Percentiles rank a stretch among this genome's conserved stretches.
phyloP scores from a whole-genome alignment of 2,113 vertebrate genomes.

The Pedetes capensis region DNA sequence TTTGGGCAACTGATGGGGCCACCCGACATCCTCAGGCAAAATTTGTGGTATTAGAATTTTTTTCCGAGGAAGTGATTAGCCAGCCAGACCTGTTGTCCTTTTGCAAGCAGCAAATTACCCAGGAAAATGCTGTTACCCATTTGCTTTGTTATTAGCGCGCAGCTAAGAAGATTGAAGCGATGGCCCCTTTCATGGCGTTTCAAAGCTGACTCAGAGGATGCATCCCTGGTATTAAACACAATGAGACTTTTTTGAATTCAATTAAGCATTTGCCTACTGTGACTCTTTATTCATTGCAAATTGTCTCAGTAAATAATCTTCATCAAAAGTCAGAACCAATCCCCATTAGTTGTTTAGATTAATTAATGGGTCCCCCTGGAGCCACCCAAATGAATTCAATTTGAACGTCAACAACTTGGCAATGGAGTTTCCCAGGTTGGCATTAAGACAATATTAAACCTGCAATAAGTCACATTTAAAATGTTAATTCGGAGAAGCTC shows the following conservation, averaged over 20 bases:
- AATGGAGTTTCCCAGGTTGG: slow-evolving; percentile 87
- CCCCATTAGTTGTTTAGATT: slow-evolving; percentile 90
- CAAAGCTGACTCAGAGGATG: slow-evolving; percentile 80
- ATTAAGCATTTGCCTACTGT: slow-evolving; percentile 90
- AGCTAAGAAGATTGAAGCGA: slow-evolving; percentile 77
- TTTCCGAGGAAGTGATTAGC: slow-evolving; percentile 40
- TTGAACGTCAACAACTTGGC: slow-evolving; percentile 87
- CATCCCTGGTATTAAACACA: slow-evolving; percentile 84
- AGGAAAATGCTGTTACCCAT: slow-evolving; percentile 82
- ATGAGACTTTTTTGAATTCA: slow-evolving; percentile 85
- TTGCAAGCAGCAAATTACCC: slow-evolving; percentile 77
- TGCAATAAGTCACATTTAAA: slow-evolving; percentile 92
- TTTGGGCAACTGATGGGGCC: background rate
- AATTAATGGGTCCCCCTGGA: slow-evolving; percentile 89
- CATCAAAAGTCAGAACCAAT: slow-evolving; percentile 90
- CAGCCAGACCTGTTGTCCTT: slow-evolving; percentile 81
- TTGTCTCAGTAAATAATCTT: slow-evolving; percentile 91
- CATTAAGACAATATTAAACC: slow-evolving; percentile 89
- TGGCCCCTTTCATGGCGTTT: slow-evolving; percentile 80
- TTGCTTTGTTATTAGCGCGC: slow-evolving; percentile 79
- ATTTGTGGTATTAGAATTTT: background rate
- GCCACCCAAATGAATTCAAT: slow-evolving; percentile 89
- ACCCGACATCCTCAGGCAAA: background rate
- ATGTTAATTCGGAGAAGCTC: slow-evolving; percentile 89
- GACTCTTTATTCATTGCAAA: slow-evolving; percentile 88